Evolutionary conservation across 2,113 vertebrate genomes (phyloP), one percentile per base, ranked within the genome.

Genomic region (Oxygymnocypris stewartii): DNA sequence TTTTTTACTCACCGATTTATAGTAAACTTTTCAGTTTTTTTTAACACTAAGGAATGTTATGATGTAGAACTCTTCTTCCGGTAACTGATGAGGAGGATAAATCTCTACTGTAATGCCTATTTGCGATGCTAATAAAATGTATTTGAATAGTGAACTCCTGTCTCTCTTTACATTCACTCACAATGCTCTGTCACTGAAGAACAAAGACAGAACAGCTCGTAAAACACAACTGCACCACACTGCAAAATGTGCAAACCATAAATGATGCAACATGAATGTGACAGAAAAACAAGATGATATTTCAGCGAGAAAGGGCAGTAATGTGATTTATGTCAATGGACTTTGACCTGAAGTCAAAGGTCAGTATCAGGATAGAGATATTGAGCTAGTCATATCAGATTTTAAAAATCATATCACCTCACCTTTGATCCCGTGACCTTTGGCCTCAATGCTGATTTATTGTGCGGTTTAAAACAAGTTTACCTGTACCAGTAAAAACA

Each of bases 71-170:
- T 7, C 12, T 61, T 71, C 42, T 28, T 80, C 35, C 16, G 35
- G 79, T 37, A 87, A 65, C n/a, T 28, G 40, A 87, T 77, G 87
- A 57, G 6, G 87, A 59, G 9, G 79, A 57, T 57, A 88, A 88
- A 54, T 88, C 75, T 61, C 71, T 79, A 35, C n/a, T 82, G 81
- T 71, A 44, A 59, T 93, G 91, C 92, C 81, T 71, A 73, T 71
- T 87, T 87, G 90, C 88, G 90, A 35, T 84, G 75, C 54, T 75
- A 94, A 94, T 94, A 94, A 94, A 94, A 88, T 91, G 44, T 79
- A 87, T 87, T 90, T 86, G 85, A 90, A 78, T 84, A 86, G 47
- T 73, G 80, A 69, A n/a, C 71, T 82, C 42, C 44, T 82, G 81
- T 82, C 81, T 82, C 28, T 51, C 47, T 78, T 69, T 69, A 47